Evolutionary conservation across 2,113 vertebrate genomes (phyloP), one percentile per base, ranked within the genome.

Genomic region (Tachuris rubrigastra): DNA sequence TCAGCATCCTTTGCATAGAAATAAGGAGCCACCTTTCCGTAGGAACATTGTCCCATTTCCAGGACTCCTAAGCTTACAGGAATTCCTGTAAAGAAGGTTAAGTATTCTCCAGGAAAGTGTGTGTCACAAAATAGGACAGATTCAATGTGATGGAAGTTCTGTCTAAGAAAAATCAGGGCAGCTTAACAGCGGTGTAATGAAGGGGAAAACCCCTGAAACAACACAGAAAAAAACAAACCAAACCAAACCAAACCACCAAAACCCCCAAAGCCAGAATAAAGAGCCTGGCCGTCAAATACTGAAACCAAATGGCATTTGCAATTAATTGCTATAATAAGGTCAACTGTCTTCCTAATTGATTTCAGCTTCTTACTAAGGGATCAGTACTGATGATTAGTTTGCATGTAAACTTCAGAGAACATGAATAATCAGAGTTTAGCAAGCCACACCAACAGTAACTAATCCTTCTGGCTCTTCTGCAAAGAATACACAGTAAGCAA

Each of bases 11-110:
- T 67, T 89, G 31, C 53, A 50, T 73, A 86, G 84, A 92, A 87
- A 46, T 62, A 85, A 56, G 86, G 85, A 97, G 78, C 68, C 88
- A 96, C 85, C 52, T 94, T 95, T 96, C 93, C 14, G 8, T 95
- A 84, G 89, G 94, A 95, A 83, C 80, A 81, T 89, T 96, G 95
- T 97, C 95, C 47, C 37, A 30, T 82, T 97, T 97, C 96, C 97
- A 98, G 95, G 85, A 97, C 92, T 97, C 63, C 66, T 94, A 94
- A 94, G 79, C 65, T 87, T 50, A 96, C 93, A 97, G 91, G 88
- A 98, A 97, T 97, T 97, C 96, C 94, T 97, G 91, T 93, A 80
- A 96, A 96, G 88, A 96, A 95, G 96, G 94, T 90, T 88, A 95
- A 95, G 42, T 93, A 50, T 97, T 96, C 90, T 94, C 93, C 58